Base-by-base conservation (phyloP, 1,140 invertebrate species). In the Dendrolimus punctatus region DNA sequence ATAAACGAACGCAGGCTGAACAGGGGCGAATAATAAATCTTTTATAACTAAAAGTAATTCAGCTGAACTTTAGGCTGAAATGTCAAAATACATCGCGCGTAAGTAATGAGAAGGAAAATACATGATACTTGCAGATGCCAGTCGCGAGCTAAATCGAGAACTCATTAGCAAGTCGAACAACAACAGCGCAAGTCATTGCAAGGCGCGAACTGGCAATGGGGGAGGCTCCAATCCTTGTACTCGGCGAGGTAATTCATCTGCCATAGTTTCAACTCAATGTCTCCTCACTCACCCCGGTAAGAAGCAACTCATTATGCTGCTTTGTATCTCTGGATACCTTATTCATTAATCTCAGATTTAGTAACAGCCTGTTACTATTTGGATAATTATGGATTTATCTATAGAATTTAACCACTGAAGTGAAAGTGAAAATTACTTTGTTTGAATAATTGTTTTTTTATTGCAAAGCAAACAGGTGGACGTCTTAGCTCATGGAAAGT, bases 141-240 rank as follows among this genome's bases (percentile, higher is more conserved):
- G 55, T 63, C 54, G 60, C 51, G 47, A 53, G 60, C 56, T 66
- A 66, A 68, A 76, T 68, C 63, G 65, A 71, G 67, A 71, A 76
- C 61, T 73, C 68, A 73, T 76, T 76, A 73, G 66, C 62, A 66
- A 68, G 68, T 65, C 64, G 67, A 75, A 72, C 65, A 72, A 71
- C 65, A 62, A 62, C 53, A 56, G 58, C 65, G 68, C 68, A 68
- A 71, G 68, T 71, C 68, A 71, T 68, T 57, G 62, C 60, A 56
- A 56, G 54, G 52, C 45, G 55, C 55, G 49, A 46, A 49, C 45
- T 46, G 51, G 10, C 10, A 44, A 42, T 44, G 42, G 44, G 39
- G 45, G 50, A 51, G 50, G 42, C 23, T 23, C 23, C 23, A 23
- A 23, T 23, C 23, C 23, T 2, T 23, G 47, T 10, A 23, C 5